Evolutionary conservation across 2,888 invertebrate species (phyloP), one percentile per base, ranked within the genome.

Genomic region (Dryobota labecula): DNA sequence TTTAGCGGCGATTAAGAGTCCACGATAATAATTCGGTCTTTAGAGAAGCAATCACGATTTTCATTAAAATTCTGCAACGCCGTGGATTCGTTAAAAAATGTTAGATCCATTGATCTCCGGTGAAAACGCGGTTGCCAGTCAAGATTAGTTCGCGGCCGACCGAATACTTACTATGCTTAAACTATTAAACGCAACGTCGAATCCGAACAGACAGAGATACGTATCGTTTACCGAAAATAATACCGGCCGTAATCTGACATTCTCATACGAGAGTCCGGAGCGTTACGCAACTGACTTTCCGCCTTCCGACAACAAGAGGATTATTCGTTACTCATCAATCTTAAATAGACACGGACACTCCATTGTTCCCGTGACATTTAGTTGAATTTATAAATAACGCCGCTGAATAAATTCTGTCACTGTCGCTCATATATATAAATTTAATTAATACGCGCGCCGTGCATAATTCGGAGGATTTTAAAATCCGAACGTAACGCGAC

Each of bases 321-420:
- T 94, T 93, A 94, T 91, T 93, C 88, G 92, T 94, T 94, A 92
- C 94, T 94, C 94, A 95, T 94, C 94, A 94, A 95, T 95, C 94
- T 94, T 89, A 90, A 93, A 94, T 94, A 94, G 94, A 95, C 92
- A 91, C 91, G 88, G 90, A 88, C 90, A 91, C 91, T 91, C 91
- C 91, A 94, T 95, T 95, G 95, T 95, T 94, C 94, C 91, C 93
- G 92, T 95, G 95, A 95, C 95, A 95, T 95, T 95, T 95, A 92
- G 86, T 93, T 89, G 90, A 93, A 93, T 91, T 92, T 94, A 95
- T 93, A 95, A 94, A 95, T 95, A 94, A 76, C 93, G 88, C 87
- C 89, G 89, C 89, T 87, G 90, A 91, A 93, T 91, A 90, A 92
- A 92, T 92, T 90, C 89, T 89, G 87, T 88, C 87, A 87, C 84